A percentile compares a stretch with the other conserved stretches of the same genome.
Evolutionary conservation across 2,888 invertebrate genomes (phyloP).

Genomic region (Tillus elongatus): DNA sequence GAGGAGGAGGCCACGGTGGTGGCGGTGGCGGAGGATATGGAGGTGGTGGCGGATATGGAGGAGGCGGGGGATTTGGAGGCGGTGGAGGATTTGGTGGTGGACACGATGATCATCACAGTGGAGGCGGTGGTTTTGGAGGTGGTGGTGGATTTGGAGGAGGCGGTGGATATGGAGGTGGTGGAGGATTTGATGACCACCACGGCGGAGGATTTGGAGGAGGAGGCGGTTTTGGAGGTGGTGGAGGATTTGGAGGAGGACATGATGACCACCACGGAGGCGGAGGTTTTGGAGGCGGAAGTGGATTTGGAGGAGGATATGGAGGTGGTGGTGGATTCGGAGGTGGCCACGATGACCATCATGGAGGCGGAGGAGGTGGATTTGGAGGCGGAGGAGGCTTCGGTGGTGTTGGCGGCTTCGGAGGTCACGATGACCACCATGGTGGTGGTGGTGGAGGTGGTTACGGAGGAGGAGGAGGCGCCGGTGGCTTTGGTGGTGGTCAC

Average conservation of each 20-base stretch:
- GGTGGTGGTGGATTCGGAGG: conserved; percentile 10
- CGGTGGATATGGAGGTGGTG: conserved; percentile 11
- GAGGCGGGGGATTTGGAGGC: conserved; percentile 2
- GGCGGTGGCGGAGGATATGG: conserved; percentile 9
- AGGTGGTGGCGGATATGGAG: conserved; percentile 8
- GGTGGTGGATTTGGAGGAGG: conserved; percentile 8
- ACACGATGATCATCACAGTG: conserved; percentile 5
- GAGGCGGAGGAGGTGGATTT: conserved; percentile 3
- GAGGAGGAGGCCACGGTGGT: conserved; percentile 1
- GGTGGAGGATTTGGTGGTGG: not conserved
- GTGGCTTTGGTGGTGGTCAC: conserved; percentile 14
- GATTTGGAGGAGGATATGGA: conserved; percentile 11
- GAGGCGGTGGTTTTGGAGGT: conserved; percentile 11
- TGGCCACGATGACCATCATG: conserved; percentile 4
- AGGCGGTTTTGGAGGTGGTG: conserved; percentile 7
- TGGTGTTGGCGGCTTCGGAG: conserved; percentile 7
- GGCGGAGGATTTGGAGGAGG: conserved; percentile 9
- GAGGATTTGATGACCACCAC: conserved; percentile 6
- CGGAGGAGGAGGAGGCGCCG: conserved; percentile 9
- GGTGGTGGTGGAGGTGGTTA: conserved; percentile 5
- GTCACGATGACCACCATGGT: conserved; percentile 4
- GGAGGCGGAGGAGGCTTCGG: conserved; percentile 8
- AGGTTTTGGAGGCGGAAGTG: conserved; percentile 8
- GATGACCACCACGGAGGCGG: conserved; percentile 7
- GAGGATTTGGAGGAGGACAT: conserved; percentile 11